Evolutionary conservation across 2,888 invertebrate genomes (phyloP).

Genomic region (Eristalis pertinax): DNA sequence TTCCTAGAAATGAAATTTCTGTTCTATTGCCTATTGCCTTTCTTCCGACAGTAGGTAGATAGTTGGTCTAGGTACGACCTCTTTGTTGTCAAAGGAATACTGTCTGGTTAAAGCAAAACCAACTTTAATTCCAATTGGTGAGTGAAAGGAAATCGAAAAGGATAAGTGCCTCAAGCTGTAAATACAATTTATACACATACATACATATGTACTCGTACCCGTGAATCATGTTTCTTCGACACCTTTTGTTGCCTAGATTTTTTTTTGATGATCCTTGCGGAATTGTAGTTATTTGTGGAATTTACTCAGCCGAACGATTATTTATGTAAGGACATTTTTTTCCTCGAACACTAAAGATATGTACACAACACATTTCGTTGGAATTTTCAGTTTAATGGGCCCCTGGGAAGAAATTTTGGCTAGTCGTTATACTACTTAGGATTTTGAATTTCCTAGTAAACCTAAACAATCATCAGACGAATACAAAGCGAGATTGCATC

Average conservation of each 20-base stretch:
- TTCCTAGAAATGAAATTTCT: conserved; percentile 43
- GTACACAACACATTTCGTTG: background rate
- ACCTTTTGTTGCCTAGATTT: conserved; percentile 10
- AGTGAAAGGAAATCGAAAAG: background rate
- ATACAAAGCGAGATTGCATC: background rate
- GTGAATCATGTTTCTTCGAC: conserved; percentile 17
- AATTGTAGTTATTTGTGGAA: background rate
- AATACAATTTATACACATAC: background rate
- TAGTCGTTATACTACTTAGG: background rate
- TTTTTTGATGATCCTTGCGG: background rate
- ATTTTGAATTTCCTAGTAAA: background rate
- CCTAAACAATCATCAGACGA: background rate
- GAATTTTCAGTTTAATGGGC: conserved; percentile 21
- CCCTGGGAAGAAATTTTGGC: background rate
- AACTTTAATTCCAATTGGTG: background rate
- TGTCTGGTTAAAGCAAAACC: background rate
- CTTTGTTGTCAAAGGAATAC: conserved; percentile 8
- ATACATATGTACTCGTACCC: background rate
- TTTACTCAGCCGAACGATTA: conserved; percentile 1
- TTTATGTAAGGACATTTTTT: conserved; percentile 17
- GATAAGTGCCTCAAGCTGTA: conserved; percentile 23
- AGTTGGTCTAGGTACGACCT: background rate
- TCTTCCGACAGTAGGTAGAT: background rate
- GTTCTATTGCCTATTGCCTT: conserved; percentile 33
- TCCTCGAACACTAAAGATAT: background rate